Evolutionary conservation across 2,113 vertebrate genomes (phyloP), one percentile per base, ranked within the genome.

Genomic region (Amphiprion percula): DNA sequence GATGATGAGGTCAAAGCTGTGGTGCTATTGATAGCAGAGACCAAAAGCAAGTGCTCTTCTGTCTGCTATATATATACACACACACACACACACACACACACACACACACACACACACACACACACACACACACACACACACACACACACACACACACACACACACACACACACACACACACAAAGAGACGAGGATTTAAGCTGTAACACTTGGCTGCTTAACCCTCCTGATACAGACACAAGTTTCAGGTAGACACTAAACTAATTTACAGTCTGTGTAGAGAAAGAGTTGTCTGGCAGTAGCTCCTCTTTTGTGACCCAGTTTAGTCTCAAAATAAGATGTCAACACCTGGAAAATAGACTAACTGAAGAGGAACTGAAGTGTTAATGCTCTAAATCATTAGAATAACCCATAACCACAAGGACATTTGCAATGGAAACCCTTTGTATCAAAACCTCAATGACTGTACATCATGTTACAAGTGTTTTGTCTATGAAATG

Each of bases 311-410:
- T 24, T 68, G 59, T 53, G 41, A 72, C 49, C 15, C 24, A 26
- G 50, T 70, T 75, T 49, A 47, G 39, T 70, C 44, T 55, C n/a
- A 47, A 69, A 80, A 78, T 61, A 64, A 61, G 49, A 70, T 4
- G 54, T 66, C 64, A 55, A 28, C 62, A 14, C 66, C 62, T 23
- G 26, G 9, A 64, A 63, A 55, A 71, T 30, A 47, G 65, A 63
- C 37, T 55, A 8, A 74, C 28, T 41, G 37, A 60, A 17, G 17
- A 47, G n/a, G 50, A n/a, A 37, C 49, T 77, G 52, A 64, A 16
- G 26, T 24, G 66, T 23, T 46, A 26, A 37, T 1, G 2, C 44
- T 33, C 14, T 30, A 30, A 30, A 4, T 30, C 30, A 30, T 30
- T 30, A 30, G 26, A 26, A 2, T 26, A 26, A 26, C 26, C 11